Evolutionary conservation across 2,888 invertebrate genomes (phyloP).

Genomic region (Lithophane socia): DNA sequence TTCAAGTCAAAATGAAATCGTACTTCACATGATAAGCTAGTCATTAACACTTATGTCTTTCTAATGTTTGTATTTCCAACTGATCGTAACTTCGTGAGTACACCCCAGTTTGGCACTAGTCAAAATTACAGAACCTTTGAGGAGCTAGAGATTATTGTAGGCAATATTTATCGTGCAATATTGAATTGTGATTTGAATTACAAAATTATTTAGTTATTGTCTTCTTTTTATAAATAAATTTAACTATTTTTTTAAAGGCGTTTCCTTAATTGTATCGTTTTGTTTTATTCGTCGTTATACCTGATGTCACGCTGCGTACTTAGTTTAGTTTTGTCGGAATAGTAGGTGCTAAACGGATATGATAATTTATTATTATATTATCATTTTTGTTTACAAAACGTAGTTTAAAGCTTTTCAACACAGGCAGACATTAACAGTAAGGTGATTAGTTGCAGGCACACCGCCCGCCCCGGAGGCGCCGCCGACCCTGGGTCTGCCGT

Average conservation of each 20-base stretch:
- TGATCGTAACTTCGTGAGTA: slow-evolving; percentile 12
- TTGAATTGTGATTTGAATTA: slow-evolving; percentile 17
- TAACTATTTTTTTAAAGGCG: neutral
- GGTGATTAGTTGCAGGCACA: slow-evolving; percentile 83
- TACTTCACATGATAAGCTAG: slow-evolving; percentile 18
- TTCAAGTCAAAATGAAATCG: slow-evolving; percentile 30
- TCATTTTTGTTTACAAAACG: slow-evolving; percentile 5
- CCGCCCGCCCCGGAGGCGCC: slow-evolving; percentile 77
- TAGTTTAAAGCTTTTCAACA: slow-evolving; percentile 21
- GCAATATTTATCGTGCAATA: slow-evolving; percentile 14
- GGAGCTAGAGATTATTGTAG: neutral
- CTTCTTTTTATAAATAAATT: slow-evolving; percentile 31
- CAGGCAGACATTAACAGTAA: slow-evolving; percentile 69
- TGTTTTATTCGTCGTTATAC: slow-evolving; percentile 33
- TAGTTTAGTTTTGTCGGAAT: slow-evolving; percentile 14
- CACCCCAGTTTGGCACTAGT: neutral
- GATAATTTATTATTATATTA: neutral
- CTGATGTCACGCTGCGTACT: neutral
- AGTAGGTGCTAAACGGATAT: neutral
- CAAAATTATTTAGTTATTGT: neutral
- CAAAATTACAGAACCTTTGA: slow-evolving; percentile 10
- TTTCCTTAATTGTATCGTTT: neutral
- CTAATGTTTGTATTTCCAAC: slow-evolving; percentile 9
- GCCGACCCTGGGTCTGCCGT: slow-evolving; percentile 86
- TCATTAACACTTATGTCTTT: slow-evolving; percentile 13